These are phyloP conservation scores for Acanthosepion pharaonis DNA, from an alignment of 2,888 invertebrate species.

Conservation along the genomic window DNA sequence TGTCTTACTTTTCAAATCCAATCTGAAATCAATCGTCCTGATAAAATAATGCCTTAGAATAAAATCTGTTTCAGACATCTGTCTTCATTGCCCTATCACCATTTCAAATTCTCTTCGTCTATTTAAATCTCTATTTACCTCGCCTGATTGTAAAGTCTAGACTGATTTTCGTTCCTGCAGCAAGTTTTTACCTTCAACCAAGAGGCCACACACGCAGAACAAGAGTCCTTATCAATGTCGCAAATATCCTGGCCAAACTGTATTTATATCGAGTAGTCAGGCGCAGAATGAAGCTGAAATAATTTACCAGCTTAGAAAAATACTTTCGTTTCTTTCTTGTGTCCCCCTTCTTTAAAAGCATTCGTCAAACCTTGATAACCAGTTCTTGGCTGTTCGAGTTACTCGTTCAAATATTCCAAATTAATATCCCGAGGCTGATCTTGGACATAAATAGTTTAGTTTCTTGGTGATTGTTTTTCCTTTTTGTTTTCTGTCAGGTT, in stretches of 20 bases:
- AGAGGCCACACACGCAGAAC: neutral
- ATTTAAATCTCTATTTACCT: neutral
- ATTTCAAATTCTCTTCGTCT: neutral
- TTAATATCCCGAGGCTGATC: constrained; percentile 33
- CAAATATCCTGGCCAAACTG: neutral
- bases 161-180: neutral
- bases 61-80: too few species aligned
- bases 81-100: neutral
- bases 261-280: neutral
- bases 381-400: neutral
- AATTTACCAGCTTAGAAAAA: neutral
- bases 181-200: neutral
- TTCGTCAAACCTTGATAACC: constrained; percentile 2
- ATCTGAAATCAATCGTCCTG: too few species aligned
- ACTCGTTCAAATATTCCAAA: constrained; percentile 2
- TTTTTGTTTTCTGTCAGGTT: constrained; percentile 1
- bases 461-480: neutral
- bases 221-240: neutral
- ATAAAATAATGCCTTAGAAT: too few species aligned
- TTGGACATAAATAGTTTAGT: constrained; percentile 4
- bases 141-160: neutral
- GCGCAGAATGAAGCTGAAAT: neutral
- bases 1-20: too few species aligned
- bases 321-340: neutral
- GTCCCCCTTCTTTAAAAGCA: neutral